Evolutionary conservation across 2,797 vertebrate genomes (phyloP).

Genomic region (Microchirus variegatus): DNA sequence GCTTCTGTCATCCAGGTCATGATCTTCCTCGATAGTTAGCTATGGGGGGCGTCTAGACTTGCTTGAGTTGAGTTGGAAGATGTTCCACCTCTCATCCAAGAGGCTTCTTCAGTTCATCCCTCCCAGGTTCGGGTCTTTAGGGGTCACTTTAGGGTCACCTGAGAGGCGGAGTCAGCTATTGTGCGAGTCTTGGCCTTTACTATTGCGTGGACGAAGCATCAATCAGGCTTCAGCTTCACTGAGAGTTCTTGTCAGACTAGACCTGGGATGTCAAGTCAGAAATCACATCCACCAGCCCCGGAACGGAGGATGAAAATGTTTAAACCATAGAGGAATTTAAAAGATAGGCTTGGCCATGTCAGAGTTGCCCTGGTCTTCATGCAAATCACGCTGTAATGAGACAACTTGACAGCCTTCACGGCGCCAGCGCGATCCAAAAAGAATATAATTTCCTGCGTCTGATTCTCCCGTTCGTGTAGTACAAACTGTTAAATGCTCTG

Average conservation of each 20-base stretch:
- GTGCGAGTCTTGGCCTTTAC: too few relatives aligned
- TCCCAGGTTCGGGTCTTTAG: too few relatives aligned
- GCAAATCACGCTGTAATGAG: slow-evolving; percentile 76
- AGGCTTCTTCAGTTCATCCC: too few relatives aligned
- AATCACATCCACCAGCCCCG: slow-evolving; percentile 48
- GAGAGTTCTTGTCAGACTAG: slow-evolving; percentile 45
- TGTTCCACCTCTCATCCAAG: too few relatives aligned
- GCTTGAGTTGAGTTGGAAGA: too few relatives aligned
- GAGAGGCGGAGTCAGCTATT: too few relatives aligned
- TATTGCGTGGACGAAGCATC: too few relatives aligned
- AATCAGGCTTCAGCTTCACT: slow-evolving; percentile 42
- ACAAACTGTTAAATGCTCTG: slow-evolving; percentile 12
- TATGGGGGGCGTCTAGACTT: too few relatives aligned
- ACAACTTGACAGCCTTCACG: slow-evolving; percentile 55
- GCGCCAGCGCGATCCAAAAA: slow-evolving; percentile 45
- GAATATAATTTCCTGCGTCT: slow-evolving; percentile 23
- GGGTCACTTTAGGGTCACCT: too few relatives aligned
- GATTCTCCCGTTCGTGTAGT: too few relatives aligned
- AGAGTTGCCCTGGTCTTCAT: slow-evolving; percentile 48
- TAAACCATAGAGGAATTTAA: slow-evolving; percentile 69
- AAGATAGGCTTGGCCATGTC: slow-evolving; percentile 55
- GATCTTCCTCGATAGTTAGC: too few relatives aligned
- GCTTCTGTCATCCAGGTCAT: too few relatives aligned
- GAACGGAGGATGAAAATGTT: slow-evolving; percentile 55
- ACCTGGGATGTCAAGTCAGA: slow-evolving; percentile 58